Base-by-base conservation (phyloP, 2,888 invertebrate species). In the Pedicia rivosa region DNA sequence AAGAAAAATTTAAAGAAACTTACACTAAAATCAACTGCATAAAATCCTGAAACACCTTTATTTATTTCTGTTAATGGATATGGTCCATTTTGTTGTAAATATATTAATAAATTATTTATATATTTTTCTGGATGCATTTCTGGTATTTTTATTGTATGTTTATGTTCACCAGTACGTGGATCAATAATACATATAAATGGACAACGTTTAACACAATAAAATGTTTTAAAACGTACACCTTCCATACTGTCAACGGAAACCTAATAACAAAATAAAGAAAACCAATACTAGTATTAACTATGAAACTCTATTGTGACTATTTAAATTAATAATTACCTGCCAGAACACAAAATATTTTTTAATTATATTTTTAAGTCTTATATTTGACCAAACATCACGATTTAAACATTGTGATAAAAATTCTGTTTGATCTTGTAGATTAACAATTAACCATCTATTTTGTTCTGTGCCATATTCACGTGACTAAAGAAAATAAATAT, bases 331-430 rank as follows among this genome's bases (percentile, higher is more conserved):
- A 5, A 12, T 27, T 47, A 73, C 73, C 67, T 80, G 78, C 73
- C 74, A 78, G 47, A 78, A 65, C 12, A 78, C 55, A 51, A 79
- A 80, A 51, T 74, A 68, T 37, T 71, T 66, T 32, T 66, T 64
- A 15, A 79, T 59, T 39, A 78, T 56, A 38, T 65, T 64, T 42
- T 70, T 67, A 5, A 79, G 66, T 38, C 67, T 65, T 29, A 56
- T 53, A 45, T 70, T 67, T 10, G 75, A 67, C 79, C 79, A 79
- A 2, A 79, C 68, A 51, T 79, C 79, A 30, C 78, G 62, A 55
- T 78, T 78, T 32, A 79, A 58, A 8, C 72, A 65, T 55, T 78
- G 78, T 44, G 78, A 78, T 15, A 69, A 59, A 51, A 80, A 79
- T 53, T 74, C 73, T 46, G 68, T 66, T 16, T 71, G 67, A 53